These are phyloP conservation scores for Dromius quadrimaculatus DNA, from an alignment of 2,888 invertebrate genomes.

Conservation along the genomic window DNA sequence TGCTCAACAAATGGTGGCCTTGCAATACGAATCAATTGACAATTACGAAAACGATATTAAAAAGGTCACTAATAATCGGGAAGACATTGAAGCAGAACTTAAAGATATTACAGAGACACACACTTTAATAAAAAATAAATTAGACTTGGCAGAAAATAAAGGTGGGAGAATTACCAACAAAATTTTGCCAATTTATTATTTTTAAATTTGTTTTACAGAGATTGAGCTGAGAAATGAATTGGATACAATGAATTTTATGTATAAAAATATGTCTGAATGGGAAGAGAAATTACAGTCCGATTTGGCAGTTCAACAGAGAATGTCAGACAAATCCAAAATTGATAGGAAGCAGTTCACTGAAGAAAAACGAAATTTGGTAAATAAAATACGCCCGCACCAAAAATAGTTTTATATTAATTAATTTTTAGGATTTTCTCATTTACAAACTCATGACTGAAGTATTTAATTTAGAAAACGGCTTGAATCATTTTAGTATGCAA, in stretches of 20 bases:
- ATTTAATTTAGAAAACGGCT: slow-evolving; percentile 76
- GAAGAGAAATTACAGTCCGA: slow-evolving; percentile 75
- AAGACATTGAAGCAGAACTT: slow-evolving; percentile 69
- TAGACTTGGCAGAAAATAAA: slow-evolving; percentile 66
- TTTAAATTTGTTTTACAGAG: slow-evolving; percentile 63
- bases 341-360: slow-evolving; percentile 70
- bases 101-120: slow-evolving; percentile 67
- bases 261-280: slow-evolving; percentile 73
- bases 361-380: slow-evolving; percentile 72
- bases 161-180: slow-evolving; percentile 62
- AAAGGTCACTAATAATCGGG: slow-evolving; percentile 68
- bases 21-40: slow-evolving; percentile 70
- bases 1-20: slow-evolving; percentile 72
- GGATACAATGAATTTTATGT: slow-evolving; percentile 70
- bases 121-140: slow-evolving; percentile 66
- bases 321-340: slow-evolving; percentile 74
- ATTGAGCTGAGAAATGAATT: slow-evolving; percentile 71
- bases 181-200: neutral
- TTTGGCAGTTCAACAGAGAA: slow-evolving; percentile 73
- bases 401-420: slow-evolving; percentile 5
- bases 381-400: neutral
- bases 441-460: slow-evolving; percentile 78
- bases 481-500: slow-evolving; percentile 75
- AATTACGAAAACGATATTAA: slow-evolving; percentile 70
- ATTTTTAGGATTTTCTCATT: slow-evolving; percentile 72